Evolutionary conservation across 2,797 vertebrate genomes (phyloP).

Genomic region (Bothrops alternatus): DNA sequence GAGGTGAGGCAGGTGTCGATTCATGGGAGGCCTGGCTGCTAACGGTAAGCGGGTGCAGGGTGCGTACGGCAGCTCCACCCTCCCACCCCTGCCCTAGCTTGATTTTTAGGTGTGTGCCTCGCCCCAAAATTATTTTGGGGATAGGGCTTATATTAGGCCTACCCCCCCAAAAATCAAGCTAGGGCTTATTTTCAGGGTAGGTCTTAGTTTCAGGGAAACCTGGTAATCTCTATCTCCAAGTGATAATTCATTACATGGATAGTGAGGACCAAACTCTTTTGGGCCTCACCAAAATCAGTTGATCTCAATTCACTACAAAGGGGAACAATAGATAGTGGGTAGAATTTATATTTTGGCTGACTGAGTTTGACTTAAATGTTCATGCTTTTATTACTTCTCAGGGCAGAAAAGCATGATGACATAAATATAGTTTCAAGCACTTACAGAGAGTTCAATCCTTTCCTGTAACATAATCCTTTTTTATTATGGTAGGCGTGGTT

Average conservation of each 20-base stretch:
- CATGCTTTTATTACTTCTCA: not conserved
- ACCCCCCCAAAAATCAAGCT: no score
- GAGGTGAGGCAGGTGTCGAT: no score
- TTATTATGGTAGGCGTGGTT: conserved; percentile 11
- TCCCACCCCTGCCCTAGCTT: no score
- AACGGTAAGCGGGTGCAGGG: no score
- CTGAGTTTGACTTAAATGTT: not conserved
- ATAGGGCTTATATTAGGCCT: no score
- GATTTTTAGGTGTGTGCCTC: no score
- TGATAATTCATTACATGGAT: not conserved
- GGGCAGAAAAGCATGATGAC: not conserved
- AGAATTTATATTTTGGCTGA: not conserved
- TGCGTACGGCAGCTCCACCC: no score
- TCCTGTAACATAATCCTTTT: conserved; percentile 27
- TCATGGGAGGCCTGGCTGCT: no score
- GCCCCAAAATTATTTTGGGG: no score
- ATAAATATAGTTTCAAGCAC: not conserved
- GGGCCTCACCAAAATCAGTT: not conserved
- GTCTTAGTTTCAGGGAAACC: no score
- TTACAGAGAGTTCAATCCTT: conserved; percentile 29
- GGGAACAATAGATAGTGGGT: not conserved
- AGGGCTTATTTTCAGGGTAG: no score
- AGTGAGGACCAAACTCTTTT: not conserved
- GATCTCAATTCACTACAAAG: not conserved
- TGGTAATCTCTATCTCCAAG: not conserved